Conservation (phyloP, 92 coral and sea anemone genomes). For the Parazoanthus swiftii region DNA sequence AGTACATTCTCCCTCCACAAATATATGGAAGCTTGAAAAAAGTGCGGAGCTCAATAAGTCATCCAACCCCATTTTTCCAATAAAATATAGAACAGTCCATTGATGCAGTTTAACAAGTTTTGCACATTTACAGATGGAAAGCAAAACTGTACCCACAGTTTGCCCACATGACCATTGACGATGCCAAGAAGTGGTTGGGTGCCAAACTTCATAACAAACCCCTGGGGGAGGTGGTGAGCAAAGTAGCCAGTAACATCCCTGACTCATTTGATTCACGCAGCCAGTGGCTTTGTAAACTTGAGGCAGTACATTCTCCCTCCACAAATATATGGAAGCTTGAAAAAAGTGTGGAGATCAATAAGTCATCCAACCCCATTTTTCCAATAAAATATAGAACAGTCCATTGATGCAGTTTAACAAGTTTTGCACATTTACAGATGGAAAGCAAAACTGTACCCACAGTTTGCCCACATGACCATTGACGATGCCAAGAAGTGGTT, state of each 20-base stretch:
- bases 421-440: conserved; percentile 51
- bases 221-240: conserved; percentile 37
- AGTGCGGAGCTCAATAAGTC: no score
- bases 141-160: conserved; percentile 72
- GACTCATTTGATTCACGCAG: conserved; percentile 67
- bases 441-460: conserved; percentile 70
- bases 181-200: conserved; percentile 66
- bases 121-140: conserved; percentile 60
- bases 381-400: no score
- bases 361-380: no score
- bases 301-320: no score
- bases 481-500: conserved; percentile 59
- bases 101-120: not conserved
- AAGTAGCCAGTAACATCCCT: conserved; percentile 56
- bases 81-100: no score
- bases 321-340: no score
- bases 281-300: no score
- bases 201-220: conserved; percentile 65
- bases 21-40: no score
- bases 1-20: no score
- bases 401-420: not conserved
- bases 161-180: conserved; percentile 51
- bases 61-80: no score
- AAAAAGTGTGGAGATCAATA: no score
- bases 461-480: conserved; percentile 61